These are phyloP conservation scores for Boloria selene DNA, from an alignment of 2,888 invertebrate genomes.

Conservation along the genomic window DNA sequence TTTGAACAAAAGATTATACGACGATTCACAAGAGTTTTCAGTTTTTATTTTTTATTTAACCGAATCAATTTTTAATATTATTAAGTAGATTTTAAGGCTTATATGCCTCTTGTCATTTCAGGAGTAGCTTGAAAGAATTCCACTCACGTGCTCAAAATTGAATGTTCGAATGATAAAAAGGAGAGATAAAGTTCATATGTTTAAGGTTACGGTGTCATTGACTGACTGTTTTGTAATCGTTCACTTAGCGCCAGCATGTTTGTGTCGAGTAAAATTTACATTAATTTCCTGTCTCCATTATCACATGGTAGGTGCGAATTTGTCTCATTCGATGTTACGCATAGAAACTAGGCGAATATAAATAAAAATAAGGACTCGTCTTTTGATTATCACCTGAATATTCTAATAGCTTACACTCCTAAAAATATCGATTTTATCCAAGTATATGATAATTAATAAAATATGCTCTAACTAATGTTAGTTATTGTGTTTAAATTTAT, in stretches of 20 bases:
- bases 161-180: slow-evolving; percentile 15
- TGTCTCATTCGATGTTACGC: not conserved
- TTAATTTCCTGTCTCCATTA: slow-evolving; percentile 19
- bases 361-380: not conserved
- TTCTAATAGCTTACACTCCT: too few relatives aligned
- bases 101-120: not conserved
- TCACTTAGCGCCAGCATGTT: slow-evolving; percentile 18
- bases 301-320: slow-evolving; percentile 11
- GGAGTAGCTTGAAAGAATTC: not conserved
- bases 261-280: slow-evolving; percentile 17
- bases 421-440: too few relatives aligned
- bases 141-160: slow-evolving; percentile 9
- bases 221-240: slow-evolving; percentile 26
- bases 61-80: not conserved
- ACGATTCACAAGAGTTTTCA: too few relatives aligned
- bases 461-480: too few relatives aligned
- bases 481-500: too few relatives aligned
- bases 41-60: too few relatives aligned
- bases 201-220: slow-evolving; percentile 30
- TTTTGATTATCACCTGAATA: too few relatives aligned
- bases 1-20: too few relatives aligned
- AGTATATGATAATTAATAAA: too few relatives aligned
- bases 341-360: not conserved
- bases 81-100: not conserved
- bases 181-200: slow-evolving; percentile 26